Base-by-base conservation (phyloP, 2,797 vertebrate genomes). In the Iguana delicatissima region DNA sequence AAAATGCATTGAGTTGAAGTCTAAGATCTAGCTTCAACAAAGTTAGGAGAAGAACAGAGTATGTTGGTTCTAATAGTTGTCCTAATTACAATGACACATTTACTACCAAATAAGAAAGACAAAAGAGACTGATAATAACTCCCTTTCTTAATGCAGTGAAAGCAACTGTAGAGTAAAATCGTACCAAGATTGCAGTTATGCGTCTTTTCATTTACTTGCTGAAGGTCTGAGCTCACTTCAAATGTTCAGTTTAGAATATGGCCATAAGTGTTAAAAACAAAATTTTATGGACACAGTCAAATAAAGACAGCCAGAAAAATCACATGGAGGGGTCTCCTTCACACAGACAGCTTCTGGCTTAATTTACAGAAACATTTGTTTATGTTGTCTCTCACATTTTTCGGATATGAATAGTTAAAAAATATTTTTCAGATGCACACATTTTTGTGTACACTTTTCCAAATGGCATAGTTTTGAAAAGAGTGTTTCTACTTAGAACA, bases 1-100 rank as follows among this genome's bases (percentile, higher is more conserved):
- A 77, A 82, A 84, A 46, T 55, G 35, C 57, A 77, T n/a, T 69
- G 35, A 35, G 16, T 12, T 64, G 89, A 84, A 91, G 4, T 83
- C 57, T 83, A 72, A 85, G 35, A 62, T 42, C 10, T 18, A 85
- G 14, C 38, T 81, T n/a, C 69, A 42, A 13, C 26, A 20, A 46
- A 89, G 46, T 52, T 69, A 85, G 20, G 18, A 74, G 50, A 52
- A 55, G 14, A 69, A 57, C 46, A 72, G 10, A 82, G 14, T 24
- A 72, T 0, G 1, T 8, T 82, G 73, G 59, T 38, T 29, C 10
- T 10, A 55, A 89, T 35, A 57, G 22, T 46, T 26, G 18, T 35
- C 3, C 55, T 12, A 89, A 59, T 82, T 67, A 88, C 22, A 13
- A 22, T 3, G n/a, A 5, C 46, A 73, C 81, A 69, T 77, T 84